Conservation (phyloP, 2,797 vertebrate genomes). For the Artibeus lituratus region DNA sequence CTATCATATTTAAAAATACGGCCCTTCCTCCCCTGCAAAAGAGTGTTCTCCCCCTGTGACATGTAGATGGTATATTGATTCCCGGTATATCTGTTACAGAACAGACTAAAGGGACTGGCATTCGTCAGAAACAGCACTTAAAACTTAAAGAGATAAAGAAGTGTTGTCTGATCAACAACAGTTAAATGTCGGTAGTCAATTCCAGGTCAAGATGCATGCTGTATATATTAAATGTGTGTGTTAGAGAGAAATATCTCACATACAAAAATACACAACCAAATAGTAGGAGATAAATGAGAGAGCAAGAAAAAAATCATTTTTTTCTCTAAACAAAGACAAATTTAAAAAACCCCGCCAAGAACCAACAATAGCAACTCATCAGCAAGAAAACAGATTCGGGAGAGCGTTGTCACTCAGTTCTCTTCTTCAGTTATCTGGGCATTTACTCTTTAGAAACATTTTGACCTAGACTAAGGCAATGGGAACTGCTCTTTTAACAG, state of each 20-base stretch:
- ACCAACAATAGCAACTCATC: neutral
- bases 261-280: slow-evolving; percentile 48
- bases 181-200: slow-evolving; percentile 70
- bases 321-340: neutral
- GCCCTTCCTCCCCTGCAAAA: neutral
- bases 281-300: neutral
- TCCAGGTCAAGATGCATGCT: slow-evolving; percentile 61
- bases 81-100: slow-evolving; percentile 53
- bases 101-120: slow-evolving; percentile 59
- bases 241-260: slow-evolving; percentile 38
- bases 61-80: slow-evolving; percentile 64
- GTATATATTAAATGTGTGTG: slow-evolving; percentile 56
- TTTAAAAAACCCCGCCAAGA: neutral
- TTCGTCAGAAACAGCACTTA: slow-evolving; percentile 75
- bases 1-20: slow-evolving; percentile 39
- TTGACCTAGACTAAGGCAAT: neutral
- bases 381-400: neutral
- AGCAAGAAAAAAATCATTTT: neutral
- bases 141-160: slow-evolving; percentile 73
- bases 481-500: neutral
- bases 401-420: neutral
- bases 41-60: slow-evolving; percentile 45
- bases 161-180: slow-evolving; percentile 72
- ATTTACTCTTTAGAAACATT: slow-evolving; percentile 11
- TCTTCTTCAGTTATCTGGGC: neutral